phyloP scores from a whole-genome alignment of 2,888 invertebrate genomes.

The Acronicta psi region DNA sequence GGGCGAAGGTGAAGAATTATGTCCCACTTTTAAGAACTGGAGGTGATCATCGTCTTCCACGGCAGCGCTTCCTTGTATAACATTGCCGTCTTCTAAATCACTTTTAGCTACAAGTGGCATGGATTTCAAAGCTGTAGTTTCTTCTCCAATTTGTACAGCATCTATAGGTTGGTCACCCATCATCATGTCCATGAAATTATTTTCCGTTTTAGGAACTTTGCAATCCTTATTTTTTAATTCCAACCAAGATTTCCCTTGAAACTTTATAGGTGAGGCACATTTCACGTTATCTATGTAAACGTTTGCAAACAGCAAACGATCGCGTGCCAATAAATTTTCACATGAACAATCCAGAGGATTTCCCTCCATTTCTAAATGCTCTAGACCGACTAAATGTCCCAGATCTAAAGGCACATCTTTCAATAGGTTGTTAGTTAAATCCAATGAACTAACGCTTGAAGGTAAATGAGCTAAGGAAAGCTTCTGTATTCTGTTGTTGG shows the following conservation, averaged over 20 bases:
- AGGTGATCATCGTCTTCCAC: conserved; percentile 80
- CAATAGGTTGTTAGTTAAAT: conserved; percentile 90
- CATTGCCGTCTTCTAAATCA: conserved; percentile 81
- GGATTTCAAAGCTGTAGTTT: conserved; percentile 79
- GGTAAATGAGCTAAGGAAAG: conserved; percentile 88
- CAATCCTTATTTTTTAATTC: conserved; percentile 89
- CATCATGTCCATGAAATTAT: conserved; percentile 88
- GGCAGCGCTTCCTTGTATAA: conserved; percentile 70
- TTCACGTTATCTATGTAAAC: conserved; percentile 88
- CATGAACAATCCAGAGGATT: conserved; percentile 93
- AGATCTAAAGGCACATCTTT: conserved; percentile 90
- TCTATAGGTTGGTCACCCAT: conserved; percentile 90
- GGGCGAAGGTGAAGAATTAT: conserved; percentile 62
- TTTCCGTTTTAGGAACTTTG: conserved; percentile 75
- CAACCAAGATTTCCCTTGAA: conserved; percentile 88
- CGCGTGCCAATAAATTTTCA: conserved; percentile 90
- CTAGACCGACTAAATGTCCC: conserved; percentile 86
- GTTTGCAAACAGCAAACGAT: conserved; percentile 87
- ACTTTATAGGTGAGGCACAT: conserved; percentile 87
- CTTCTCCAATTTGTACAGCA: conserved; percentile 75
- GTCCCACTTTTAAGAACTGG: conserved; percentile 78
- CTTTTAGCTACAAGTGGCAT: conserved; percentile 74
- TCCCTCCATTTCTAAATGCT: conserved; percentile 90
- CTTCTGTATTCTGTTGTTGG: conserved; percentile 89
- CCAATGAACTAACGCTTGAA: conserved; percentile 89